Evolutionary conservation across 2,888 invertebrate species (phyloP).

Genomic region (Andrena flavipes): DNA sequence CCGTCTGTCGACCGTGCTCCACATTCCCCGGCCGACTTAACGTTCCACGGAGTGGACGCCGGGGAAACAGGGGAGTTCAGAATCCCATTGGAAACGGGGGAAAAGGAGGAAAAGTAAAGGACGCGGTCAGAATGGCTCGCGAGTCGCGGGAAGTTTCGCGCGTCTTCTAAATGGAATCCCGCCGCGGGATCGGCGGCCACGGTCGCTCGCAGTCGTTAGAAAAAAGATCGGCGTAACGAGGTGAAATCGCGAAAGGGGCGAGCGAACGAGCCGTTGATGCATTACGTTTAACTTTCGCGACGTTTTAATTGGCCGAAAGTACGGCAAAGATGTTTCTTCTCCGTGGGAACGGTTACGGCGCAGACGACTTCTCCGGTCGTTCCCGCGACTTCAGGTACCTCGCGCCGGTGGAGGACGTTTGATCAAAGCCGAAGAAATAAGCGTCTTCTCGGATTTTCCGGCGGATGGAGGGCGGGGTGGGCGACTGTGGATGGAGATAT

Average conservation of each 20-base stretch:
- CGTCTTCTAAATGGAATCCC: not conserved
- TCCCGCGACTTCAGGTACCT: slow-evolving; percentile 56
- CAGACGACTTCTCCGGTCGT: not conserved
- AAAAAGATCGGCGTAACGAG: slow-evolving; percentile 26
- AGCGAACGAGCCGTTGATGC: slow-evolving; percentile 11
- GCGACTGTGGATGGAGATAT: slow-evolving; percentile 18
- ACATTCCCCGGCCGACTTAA: slow-evolving; percentile 47
- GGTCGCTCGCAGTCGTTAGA: not conserved
- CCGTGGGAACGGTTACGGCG: not conserved
- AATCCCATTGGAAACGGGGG: not conserved
- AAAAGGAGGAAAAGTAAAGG: not conserved
- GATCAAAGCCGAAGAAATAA: slow-evolving; percentile 66
- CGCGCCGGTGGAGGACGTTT: slow-evolving; percentile 47
- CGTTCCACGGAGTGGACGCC: slow-evolving; percentile 13
- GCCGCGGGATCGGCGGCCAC: not conserved
- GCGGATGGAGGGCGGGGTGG: not conserved
- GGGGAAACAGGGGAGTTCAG: not conserved
- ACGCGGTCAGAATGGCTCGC: not conserved
- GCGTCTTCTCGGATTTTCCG: slow-evolving; percentile 53
- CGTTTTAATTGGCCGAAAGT: slow-evolving; percentile 65
- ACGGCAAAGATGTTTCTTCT: slow-evolving; percentile 31
- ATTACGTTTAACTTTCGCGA: slow-evolving; percentile 60
- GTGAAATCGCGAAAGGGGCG: slow-evolving; percentile 13
- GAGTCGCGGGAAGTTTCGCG: not conserved
- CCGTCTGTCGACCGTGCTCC: slow-evolving; percentile 40